These are phyloP conservation scores for Xenentodon cancila DNA, from an alignment of 2,797 vertebrate species.

Conservation along the genomic window DNA sequence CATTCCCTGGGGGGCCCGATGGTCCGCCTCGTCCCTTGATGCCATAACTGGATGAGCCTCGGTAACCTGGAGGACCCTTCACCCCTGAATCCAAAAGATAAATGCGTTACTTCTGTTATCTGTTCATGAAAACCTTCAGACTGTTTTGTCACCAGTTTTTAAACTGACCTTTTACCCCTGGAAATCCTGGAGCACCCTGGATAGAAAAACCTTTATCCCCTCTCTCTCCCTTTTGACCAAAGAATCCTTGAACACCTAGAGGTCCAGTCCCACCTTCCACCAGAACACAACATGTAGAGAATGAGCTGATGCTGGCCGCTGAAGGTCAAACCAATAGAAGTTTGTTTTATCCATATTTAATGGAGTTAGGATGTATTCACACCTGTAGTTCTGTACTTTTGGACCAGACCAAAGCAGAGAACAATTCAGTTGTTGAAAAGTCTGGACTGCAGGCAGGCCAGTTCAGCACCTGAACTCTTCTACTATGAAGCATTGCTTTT, in stretches of 20 bases:
- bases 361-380: too few species aligned
- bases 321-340: too few species aligned
- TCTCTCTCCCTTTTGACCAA: constrained; percentile 65
- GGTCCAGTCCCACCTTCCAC: constrained; percentile 64
- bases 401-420: too few species aligned
- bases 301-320: not conserved
- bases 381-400: too few species aligned
- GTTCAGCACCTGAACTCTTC: too few species aligned
- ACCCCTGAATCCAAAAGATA: constrained; percentile 56
- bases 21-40: constrained; percentile 76
- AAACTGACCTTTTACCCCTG: constrained; percentile 74
- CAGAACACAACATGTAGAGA: not conserved
- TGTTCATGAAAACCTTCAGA: not conserved
- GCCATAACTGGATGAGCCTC: constrained; percentile 67
- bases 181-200: constrained; percentile 64
- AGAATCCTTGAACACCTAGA: constrained; percentile 60
- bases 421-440: too few species aligned
- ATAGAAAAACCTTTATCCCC: constrained; percentile 69
- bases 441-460: too few species aligned
- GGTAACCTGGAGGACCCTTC: constrained; percentile 69
- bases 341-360: too few species aligned
- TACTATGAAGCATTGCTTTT: too few species aligned
- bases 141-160: not conserved
- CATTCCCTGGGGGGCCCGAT: constrained; percentile 75
- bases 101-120: not conserved